Percentiles rank a stretch among this genome's conserved stretches.
Evolutionary conservation across 1,140 invertebrate species (phyloP).

Genomic region (Yoshiicerus persimilis): DNA sequence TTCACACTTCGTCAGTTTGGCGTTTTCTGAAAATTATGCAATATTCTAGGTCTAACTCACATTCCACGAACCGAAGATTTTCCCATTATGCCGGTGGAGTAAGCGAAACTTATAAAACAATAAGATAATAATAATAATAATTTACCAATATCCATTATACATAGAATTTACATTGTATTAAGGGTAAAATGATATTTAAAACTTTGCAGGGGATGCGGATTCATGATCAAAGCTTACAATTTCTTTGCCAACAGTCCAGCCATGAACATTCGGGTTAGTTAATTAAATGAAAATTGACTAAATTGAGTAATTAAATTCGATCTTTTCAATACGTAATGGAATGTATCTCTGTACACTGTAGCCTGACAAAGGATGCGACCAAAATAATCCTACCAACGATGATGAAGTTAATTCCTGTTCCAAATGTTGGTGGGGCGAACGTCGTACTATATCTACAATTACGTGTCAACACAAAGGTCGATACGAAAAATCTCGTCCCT

Average conservation of each 20-base stretch:
- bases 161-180: no score
- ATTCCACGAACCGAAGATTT: constrained; percentile 34
- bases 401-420: not conserved
- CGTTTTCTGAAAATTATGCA: not conserved
- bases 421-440: not conserved
- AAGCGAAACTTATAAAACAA: no score
- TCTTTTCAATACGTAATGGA: no score
- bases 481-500: not conserved
- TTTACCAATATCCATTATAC: no score
- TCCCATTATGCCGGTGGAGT: constrained; percentile 43
- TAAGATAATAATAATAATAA: not conserved
- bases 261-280: no score
- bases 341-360: no score
- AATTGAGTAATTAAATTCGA: no score
- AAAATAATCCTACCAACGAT: not conserved
- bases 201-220: not conserved
- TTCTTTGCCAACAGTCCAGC: not conserved
- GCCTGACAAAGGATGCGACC: not conserved
- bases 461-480: not conserved
- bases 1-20: no score
- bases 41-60: not conserved
- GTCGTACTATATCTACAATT: not conserved
- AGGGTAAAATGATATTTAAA: no score
- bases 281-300: no score
- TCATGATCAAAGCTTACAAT: not conserved